Base-by-base conservation (phyloP, 2,797 vertebrate species). In the Scarus forsteni region DNA sequence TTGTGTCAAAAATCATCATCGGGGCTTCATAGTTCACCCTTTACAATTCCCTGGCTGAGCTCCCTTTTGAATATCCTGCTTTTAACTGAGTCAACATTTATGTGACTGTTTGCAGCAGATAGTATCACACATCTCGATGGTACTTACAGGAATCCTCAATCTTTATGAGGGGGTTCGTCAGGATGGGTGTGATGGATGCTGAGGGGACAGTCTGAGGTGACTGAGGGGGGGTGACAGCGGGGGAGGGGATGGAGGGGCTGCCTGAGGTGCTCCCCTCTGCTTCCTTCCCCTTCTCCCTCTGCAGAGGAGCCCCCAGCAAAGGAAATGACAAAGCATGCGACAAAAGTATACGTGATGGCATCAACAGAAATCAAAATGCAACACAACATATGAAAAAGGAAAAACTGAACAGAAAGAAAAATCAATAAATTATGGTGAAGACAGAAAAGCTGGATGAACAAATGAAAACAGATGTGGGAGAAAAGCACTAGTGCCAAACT, bases 271-370 rank as follows among this genome's bases (percentile, higher is more conserved):
- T 46, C 74, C 74, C 93, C 90, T 92, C 93, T 69, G 90, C 93
- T 68, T 95, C 94, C 86, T 94, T 95, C 89, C 94, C 95, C 91
- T 94, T 96, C 91, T 95, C 95, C 94, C 91, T 95, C 96, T 97
- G 92, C 45, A 88, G 90, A 90, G 83, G 81, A 91, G 73, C 75
- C 85, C 81, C 82, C 87, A 14, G 56, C 56, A 35, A 36, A 79
- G 89, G 82, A 71, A 77, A 89, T 79, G 89, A 84, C 19, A 73
- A 54, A 1, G 69, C 91, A 92, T 85, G 58, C 92, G 90, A 91
- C 85, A 48, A 66, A 86, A 88, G 83, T 38, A 92, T 77, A 92
- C 6, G 57, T 80, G 90, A 88, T 86, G 89, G 83, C 58, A 70
- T 88, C 74, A 93, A 89, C 86, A 78, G 50, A 92, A 90, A 83